A percentile compares a stretch with the other conserved stretches of the same genome.
phyloP scores from a whole-genome alignment of 2,797 vertebrate species.

The Corythornis leucogaster region DNA sequence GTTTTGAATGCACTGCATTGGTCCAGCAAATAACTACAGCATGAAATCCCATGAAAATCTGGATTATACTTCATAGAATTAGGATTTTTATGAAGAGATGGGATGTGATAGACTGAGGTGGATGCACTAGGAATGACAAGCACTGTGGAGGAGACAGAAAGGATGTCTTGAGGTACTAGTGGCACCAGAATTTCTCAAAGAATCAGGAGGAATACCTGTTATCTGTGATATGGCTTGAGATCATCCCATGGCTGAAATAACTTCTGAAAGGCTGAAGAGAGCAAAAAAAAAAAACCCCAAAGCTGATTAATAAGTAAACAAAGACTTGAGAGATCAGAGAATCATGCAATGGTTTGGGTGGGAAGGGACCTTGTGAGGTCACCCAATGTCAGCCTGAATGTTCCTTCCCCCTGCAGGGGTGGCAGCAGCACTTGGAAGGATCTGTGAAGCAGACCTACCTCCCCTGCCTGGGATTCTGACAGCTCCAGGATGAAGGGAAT shows the following conservation, averaged over 20 bases:
- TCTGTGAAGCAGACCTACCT: conserved; percentile 78
- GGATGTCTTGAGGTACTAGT: not conserved
- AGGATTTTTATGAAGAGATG: not conserved
- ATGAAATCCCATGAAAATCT: not conserved
- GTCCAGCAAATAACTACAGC: not conserved
- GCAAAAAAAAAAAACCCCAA: not conserved
- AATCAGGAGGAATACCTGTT: conserved; percentile 83
- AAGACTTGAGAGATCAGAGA: not conserved
- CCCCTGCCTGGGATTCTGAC: conserved; percentile 94
- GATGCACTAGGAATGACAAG: not conserved
- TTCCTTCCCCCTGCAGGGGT: not conserved
- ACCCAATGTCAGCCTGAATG: not conserved
- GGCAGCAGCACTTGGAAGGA: not conserved
- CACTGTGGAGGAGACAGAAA: not conserved
- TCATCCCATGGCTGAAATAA: conserved; percentile 94
- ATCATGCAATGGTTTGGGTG: not conserved
- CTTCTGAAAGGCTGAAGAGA: conserved; percentile 89
- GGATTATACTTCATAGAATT: not conserved
- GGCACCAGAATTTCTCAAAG: not conserved
- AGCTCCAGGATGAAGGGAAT: conserved; percentile 93
- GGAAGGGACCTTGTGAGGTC: not conserved
- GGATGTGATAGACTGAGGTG: not conserved
- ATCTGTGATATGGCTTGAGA: conserved; percentile 94
- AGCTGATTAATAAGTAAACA: not conserved
- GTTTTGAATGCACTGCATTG: not conserved